A percentile compares a stretch with the other conserved stretches of the same genome.
Evolutionary conservation across 1,140 invertebrate genomes (phyloP).

Genomic region (Plutomurus gul): DNA sequence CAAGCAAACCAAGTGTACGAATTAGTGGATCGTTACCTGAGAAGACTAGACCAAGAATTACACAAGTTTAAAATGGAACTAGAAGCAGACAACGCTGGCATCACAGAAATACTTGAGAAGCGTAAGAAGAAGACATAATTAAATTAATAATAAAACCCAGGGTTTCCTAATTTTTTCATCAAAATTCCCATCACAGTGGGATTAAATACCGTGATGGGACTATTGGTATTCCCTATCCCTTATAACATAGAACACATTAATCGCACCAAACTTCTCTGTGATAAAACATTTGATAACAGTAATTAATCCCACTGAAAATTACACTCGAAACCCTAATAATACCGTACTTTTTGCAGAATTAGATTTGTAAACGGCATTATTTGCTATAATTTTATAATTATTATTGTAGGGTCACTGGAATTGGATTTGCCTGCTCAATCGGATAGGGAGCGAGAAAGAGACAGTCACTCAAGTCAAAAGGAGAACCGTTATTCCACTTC

Average conservation of each 20-base stretch:
- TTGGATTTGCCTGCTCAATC: slow-evolving; percentile 66
- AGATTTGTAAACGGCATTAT: background rate
- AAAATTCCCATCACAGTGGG: too few species aligned
- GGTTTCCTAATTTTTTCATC: too few species aligned
- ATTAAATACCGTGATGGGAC: too few species aligned
- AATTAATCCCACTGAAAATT: too few species aligned
- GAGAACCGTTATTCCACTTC: slow-evolving; percentile 62
- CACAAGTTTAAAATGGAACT: slow-evolving; percentile 98
- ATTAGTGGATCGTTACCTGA: slow-evolving; percentile 88
- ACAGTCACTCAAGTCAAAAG: slow-evolving; percentile 61
- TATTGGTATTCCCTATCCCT: too few species aligned
- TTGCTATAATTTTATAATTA: background rate
- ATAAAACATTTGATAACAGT: too few species aligned
- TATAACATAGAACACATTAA: too few species aligned
- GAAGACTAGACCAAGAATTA: slow-evolving; percentile 89
- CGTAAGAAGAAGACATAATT: slow-evolving; percentile 57
- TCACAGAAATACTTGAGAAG: slow-evolving; percentile 94
- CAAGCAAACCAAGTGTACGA: slow-evolving; percentile 94
- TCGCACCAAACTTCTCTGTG: too few species aligned
- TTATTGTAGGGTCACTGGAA: slow-evolving; percentile 69
- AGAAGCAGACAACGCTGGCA: slow-evolving; percentile 96
- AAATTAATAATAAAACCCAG: too few species aligned
- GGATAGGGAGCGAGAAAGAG: slow-evolving; percentile 32
- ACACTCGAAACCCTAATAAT: too few species aligned
- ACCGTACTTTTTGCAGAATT: too few species aligned